These are phyloP conservation scores for Didymodactylos carnosus DNA, from an alignment of 2,888 invertebrate genomes.

Conservation along the genomic window DNA sequence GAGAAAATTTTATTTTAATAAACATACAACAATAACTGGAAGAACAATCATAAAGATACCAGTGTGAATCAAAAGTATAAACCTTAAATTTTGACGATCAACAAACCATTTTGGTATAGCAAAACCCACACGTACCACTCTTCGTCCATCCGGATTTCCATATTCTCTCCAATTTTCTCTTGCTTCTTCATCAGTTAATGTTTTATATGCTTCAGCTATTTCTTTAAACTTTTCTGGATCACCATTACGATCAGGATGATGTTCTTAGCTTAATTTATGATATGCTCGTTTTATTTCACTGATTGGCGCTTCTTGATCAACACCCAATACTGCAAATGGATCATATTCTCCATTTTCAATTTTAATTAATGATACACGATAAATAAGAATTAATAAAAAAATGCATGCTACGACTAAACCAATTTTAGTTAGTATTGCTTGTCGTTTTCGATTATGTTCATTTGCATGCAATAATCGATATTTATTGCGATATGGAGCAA, in stretches of 20 bases:
- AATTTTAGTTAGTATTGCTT: slow-evolving; percentile 42
- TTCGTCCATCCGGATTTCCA: slow-evolving; percentile 98
- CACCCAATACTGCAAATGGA: slow-evolving; percentile 79
- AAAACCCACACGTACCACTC: slow-evolving; percentile 92
- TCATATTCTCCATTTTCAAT: slow-evolving; percentile 86
- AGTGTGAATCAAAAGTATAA: neutral
- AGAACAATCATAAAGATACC: no score
- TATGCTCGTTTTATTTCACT: slow-evolving; percentile 84
- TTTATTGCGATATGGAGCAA: slow-evolving; percentile 67
- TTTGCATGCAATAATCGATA: slow-evolving; percentile 56
- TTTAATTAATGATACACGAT: slow-evolving; percentile 63
- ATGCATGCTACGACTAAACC: slow-evolving; percentile 34
- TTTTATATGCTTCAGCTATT: slow-evolving; percentile 62
- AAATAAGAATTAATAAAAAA: slow-evolving; percentile 34
- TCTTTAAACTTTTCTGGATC: slow-evolving; percentile 45
- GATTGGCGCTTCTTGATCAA: slow-evolving; percentile 65
- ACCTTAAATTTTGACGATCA: slow-evolving; percentile 75
- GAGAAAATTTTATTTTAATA: no score
- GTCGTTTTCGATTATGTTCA: slow-evolving; percentile 49
- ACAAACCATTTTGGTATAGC: slow-evolving; percentile 98
- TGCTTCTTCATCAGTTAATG: slow-evolving; percentile 83
- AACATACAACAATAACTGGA: no score
- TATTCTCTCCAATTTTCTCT: slow-evolving; percentile 93
- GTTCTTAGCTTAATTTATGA: slow-evolving; percentile 66
- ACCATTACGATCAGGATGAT: slow-evolving; percentile 59